These are phyloP conservation scores for Pyralis farinalis DNA, from an alignment of 2,888 invertebrate genomes.

Conservation along the genomic window DNA sequence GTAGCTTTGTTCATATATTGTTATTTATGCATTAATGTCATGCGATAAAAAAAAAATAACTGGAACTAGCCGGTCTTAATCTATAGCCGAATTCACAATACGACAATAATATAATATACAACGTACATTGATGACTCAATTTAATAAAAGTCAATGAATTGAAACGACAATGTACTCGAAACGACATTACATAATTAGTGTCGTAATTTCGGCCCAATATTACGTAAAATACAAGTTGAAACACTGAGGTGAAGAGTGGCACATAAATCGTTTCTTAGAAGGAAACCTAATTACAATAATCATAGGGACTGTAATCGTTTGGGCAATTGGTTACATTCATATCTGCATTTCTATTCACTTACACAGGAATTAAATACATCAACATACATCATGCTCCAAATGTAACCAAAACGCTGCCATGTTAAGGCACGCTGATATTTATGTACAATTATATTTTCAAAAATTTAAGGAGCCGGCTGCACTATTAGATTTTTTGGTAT, in stretches of 20 bases:
- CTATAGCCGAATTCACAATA: no score
- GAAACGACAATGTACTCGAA: no score
- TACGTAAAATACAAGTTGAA: constrained; percentile 29
- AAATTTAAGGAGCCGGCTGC: constrained; percentile 7
- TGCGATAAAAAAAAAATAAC: no score
- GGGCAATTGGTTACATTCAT: constrained; percentile 29
- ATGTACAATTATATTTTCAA: constrained; percentile 20
- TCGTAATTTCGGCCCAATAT: no score
- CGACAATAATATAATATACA: no score
- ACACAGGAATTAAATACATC: constrained; percentile 24
- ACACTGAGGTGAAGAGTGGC: constrained; percentile 48
- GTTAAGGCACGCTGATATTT: constrained; percentile 11
- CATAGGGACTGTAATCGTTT: constrained; percentile 12
- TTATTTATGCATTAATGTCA: no score
- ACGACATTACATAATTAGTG: no score
- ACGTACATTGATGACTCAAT: no score
- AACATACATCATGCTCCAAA: background rate
- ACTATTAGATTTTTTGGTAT: background rate
- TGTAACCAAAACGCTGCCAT: constrained; percentile 7
- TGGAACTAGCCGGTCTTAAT: no score
- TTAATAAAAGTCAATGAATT: no score
- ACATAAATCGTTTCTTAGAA: constrained; percentile 26
- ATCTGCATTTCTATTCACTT: constrained; percentile 8
- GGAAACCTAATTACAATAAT: background rate
- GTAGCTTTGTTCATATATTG: no score